Evolutionary conservation across 2,797 vertebrate species (phyloP).

Genomic region (Anguilla obscura): DNA sequence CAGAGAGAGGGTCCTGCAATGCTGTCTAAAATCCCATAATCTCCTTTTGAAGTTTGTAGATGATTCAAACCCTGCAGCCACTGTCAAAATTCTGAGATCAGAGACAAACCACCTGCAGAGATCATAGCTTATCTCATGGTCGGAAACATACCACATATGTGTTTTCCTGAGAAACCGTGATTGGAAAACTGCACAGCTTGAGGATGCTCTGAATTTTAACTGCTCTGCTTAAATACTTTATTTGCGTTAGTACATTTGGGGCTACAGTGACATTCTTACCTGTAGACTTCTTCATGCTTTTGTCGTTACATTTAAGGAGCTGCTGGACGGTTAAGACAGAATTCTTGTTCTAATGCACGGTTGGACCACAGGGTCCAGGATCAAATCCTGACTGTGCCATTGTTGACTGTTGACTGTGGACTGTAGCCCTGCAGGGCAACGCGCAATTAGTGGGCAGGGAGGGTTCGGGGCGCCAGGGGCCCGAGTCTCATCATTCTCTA

Average conservation of each 20-base stretch:
- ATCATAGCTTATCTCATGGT: not conserved
- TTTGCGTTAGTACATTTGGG: not conserved
- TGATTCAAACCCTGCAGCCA: not conserved
- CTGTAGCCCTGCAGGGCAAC: not conserved
- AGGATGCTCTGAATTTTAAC: not conserved
- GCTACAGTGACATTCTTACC: not conserved
- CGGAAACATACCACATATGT: not conserved
- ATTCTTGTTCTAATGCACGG: not conserved
- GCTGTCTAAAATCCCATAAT: not conserved
- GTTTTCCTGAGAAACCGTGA: not conserved
- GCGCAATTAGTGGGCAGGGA: not conserved
- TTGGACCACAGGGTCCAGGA: not conserved
- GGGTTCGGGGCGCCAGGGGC: not conserved
- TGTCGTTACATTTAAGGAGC: not conserved
- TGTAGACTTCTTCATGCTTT: not conserved
- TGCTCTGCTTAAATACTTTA: not conserved
- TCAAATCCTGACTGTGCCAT: not conserved
- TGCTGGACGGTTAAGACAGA: not conserved
- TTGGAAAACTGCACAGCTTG: not conserved
- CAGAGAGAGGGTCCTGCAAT: not conserved
- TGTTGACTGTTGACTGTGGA: not conserved
- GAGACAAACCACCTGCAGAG: not conserved
- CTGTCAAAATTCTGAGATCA: not conserved
- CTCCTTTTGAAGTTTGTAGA: not conserved
- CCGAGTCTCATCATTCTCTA: not conserved